Base-by-base conservation (phyloP, 2,888 invertebrate species). In the Apantesis nais region DNA sequence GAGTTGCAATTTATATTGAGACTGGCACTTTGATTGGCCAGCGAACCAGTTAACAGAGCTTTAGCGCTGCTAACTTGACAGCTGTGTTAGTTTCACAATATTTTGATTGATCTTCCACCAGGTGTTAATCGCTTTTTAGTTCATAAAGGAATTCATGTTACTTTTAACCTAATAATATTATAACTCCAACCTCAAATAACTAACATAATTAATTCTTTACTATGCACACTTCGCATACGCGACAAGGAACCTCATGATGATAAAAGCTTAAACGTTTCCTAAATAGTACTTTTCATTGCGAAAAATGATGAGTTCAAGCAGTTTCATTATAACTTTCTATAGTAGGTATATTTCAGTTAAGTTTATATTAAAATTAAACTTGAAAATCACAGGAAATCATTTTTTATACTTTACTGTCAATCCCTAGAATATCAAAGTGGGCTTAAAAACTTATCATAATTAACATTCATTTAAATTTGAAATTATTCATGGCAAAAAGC, bases 381-480 rank as follows among this genome's bases (percentile, higher is more conserved):
- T 74, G 76, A 75, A 78, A 74, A 77, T 52, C 48, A 74, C 39
- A 65, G 55, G 41, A 67, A 76, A 79, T 80, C 73, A 82, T 83
- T 82, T 85, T 48, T 85, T 78, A 73, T 76, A 74, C 74, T 72
- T 79, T 74, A 76, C 80, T 82, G 87, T 83, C 84, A 88, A 87
- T 88, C 85, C 82, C 80, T 72, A 74, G 83, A 82, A 87, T 87
- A 87, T 86, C 85, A 85, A 78, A 85, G 85, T 83, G 85, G 88
- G 89, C 88, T 90, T 90, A 90, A 90, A 91, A 91, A 92, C 89
- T 92, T 89, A 89, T 90, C 88, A 90, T 91, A 91, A 93, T 94
- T 94, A 93, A 91, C 92, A 92, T 93, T 91, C 87, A 93, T 94
- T 93, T 90, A 91, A 92, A 93, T 92, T 91, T 87, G 89, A 90